Evolutionary conservation across 2,797 vertebrate genomes (phyloP), one percentile per base, ranked within the genome.

Genomic region (Melanotaenia parkinsoni): DNA sequence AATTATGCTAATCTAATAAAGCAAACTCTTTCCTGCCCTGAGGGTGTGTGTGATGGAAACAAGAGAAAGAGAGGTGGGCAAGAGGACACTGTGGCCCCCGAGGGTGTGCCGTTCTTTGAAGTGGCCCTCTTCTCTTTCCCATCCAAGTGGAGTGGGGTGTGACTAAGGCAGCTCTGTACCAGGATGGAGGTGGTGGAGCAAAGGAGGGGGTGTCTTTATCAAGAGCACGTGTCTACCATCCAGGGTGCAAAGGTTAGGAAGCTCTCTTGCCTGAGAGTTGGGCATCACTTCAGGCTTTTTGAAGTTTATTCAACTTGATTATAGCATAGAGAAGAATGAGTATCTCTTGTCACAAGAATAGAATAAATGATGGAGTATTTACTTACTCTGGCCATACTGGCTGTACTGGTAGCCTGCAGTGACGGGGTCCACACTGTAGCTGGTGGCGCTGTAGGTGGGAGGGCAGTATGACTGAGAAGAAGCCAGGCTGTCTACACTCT

Each of bases 381-480:
- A 96, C 98, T 96, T 81, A 99, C 98, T 98, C 88, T 99, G 98
- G 51, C 97, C 95, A 0, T 99, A 99, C 88, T 99, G 98, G 87
- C 97, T 95, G 12, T 99, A 99, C 87, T 99, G 98, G 95, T 99
- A 99, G 65, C 97, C 96, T 3, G 97, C 97, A 1, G 94, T 82
- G 91, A 99, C 97, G 0, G 97, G 98, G 88, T 99, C 98, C 95
- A 99, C 95, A 4, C 98, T 98, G 95, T 99, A 99, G 91, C 97
- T 96, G 74, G 96, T 96, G 90, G 97, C 95, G 89, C 96, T 98
- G 96, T 99, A 99, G 83, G 97, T 97, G 28, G 98, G 97, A 5
- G 97, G 96, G 83, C 97, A 98, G 95, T 99, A 99, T 69, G 98
- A 96, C 93, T 98, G 97, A n/a, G 96, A 96, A 38, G 95, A 96